Percentiles rank a stretch among this genome's conserved stretches.
These are phyloP conservation scores for Tiaroga cobitis DNA, from an alignment of 2,797 vertebrate genomes.

Conservation along the genomic window DNA sequence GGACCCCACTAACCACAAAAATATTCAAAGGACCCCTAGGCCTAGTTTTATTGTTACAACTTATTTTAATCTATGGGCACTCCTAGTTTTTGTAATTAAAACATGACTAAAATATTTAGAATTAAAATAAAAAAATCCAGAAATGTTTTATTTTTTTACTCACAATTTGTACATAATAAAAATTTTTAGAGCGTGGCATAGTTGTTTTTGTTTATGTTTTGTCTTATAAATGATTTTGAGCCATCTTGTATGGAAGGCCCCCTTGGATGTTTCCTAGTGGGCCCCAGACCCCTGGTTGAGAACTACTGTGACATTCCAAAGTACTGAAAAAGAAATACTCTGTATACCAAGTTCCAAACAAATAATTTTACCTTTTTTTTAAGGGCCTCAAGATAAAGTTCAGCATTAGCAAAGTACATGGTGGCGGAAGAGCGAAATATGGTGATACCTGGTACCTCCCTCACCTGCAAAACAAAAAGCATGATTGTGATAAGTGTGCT, in stretches of 20 bases:
- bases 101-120: background rate
- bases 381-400: constrained; percentile 88
- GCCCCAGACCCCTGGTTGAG: background rate
- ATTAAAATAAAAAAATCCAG: background rate
- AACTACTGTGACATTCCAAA: background rate
- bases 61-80: background rate
- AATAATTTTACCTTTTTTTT: constrained; percentile 83
- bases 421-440: constrained; percentile 93
- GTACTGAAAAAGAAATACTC: background rate
- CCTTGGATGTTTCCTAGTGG: background rate
- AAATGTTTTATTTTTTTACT: background rate
- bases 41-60: background rate
- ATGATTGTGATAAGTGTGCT: background rate
- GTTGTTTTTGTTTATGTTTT: background rate
- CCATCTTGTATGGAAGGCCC: background rate
- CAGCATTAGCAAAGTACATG: constrained; percentile 93
- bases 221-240: background rate
- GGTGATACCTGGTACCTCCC: constrained; percentile 88
- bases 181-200: background rate
- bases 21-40: background rate
- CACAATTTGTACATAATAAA: background rate
- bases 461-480: constrained; percentile 76
- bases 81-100: background rate
- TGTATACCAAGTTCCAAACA: background rate
- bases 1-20: background rate